Base-by-base conservation (phyloP, 2,888 invertebrate species). In the Limnephilus rhombicus region DNA sequence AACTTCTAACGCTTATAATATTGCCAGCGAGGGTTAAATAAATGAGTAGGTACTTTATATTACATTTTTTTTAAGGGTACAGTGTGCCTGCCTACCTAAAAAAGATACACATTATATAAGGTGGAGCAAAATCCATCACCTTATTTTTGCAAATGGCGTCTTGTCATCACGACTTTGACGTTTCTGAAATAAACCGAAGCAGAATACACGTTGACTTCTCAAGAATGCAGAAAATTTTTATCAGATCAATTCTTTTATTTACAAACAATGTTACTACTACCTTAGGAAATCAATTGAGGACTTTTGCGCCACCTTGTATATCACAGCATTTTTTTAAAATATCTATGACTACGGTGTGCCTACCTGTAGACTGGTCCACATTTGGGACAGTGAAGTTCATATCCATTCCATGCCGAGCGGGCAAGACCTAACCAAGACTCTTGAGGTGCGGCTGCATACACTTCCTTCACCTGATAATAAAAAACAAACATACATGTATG, bases 331-430 rank as follows among this genome's bases (percentile, higher is more conserved):
- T 41, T 41, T 41, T 41, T 41, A 4, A 31, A 1, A 45, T 45
- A 45, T 45, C 12, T 45, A 68, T 68, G 11, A 11, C 24, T 24
- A 24, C 68, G 68, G 68, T 68, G n/a, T 80, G 37, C 85, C 29
- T 91, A 92, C 93, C 87, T 93, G 94, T 96, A 97, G 93, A 98
- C 97, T 94, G 97, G 97, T 0, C 98, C 98, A 95, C 98, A 98
- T 94, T 97, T 96, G 24, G 97, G 97, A 95, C 98, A 98, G 94
- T 98, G 98, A 92, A 98, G 97, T 1, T 98, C 97, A 94, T 97
- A 97, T 94, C 98, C 98, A 89, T 97, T 97, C 98, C 98, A 98
- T 1, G 98, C 97, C 94, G 97, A 98, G 94, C 97, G 97, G 1
- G 98, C 97, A 85, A 98, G 95, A 53, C 97, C 97, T 90, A 97